Evolutionary conservation across 2,797 vertebrate genomes (phyloP), one percentile per base, ranked within the genome.

Genomic region (Artibeus lituratus): DNA sequence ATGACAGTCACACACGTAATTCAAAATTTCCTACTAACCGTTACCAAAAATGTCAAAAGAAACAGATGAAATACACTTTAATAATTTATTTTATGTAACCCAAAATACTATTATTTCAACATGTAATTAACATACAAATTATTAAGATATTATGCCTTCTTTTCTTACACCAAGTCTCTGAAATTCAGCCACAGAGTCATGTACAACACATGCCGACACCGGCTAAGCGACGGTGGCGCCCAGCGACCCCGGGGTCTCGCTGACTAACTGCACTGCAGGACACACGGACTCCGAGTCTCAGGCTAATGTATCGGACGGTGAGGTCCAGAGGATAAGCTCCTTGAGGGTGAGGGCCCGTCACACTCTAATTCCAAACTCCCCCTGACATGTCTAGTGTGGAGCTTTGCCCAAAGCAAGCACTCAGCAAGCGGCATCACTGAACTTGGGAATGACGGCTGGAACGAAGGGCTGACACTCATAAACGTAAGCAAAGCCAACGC

Each of bases 21-120:
- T 65, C n/a, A 44, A 85, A 74, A 49, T 35, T 70, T 92, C 89
- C 62, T 62, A 91, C 67, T 9, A 85, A n/a, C 24, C 26, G 35
- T 9, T 26, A 82, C 65, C 3, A 39, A 89, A 76, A 76, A 70
- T 26, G 26, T 55, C 32, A 55, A 62, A 72, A 82, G 44, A 76
- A 83, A 53, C 47, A 89, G 26, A 51, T 62, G 22, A 94, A 55
- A 95, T 94, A 83, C 90, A 83, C 15, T 47, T 82, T 37, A 89
- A 57, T 39, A 67, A 85, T 87, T 93, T 91, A 84, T 62, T 72
- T 55, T 76, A 87, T 49, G 74, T 87, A 67, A 77, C 29, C 29
- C 53, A 24, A 73, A 53, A 84, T 21, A 51, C 39, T 81, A 72
- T 47, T 26, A 86, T 59, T 92, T 78, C 91, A 85, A 94, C 37